Base-by-base conservation (phyloP, 1,140 invertebrate species). In the Phthorimaea operculella region DNA sequence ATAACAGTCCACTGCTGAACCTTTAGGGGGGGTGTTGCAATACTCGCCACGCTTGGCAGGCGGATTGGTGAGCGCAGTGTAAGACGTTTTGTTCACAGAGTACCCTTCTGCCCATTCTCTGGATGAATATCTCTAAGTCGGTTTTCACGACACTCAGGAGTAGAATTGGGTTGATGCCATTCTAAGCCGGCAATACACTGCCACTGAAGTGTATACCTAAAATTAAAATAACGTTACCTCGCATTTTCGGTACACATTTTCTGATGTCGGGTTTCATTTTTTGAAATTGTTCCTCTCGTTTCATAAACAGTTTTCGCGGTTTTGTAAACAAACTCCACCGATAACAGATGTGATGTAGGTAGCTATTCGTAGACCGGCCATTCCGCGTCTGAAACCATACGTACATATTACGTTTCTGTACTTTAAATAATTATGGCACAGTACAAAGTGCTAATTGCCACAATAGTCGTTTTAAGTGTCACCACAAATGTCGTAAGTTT, bases 401-500 rank as follows among this genome's bases (percentile, higher is more conserved):
- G 21, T 28, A 28, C 2, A 28, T 4, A 28, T 28, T 28, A 28
- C n/a, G n/a, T n/a, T n/a, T 53, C 15, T 33, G 33, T 28, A 54
- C 62, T 55, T 28, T 57, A 55, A 59, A 54, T 56, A 52, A 47
- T 47, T 48, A 58, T 58, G 51, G 56, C 44, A 47, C 15, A 48
- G 2, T 21, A 16, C 8, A 53, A 44, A 50, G 16, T 45, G 49
- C 9, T 53, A 12, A 42, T 58, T 11, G 11, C 48, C 16, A 17
- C 42, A 6, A 16, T 58, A 50, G 16, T 53, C 4, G 11, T 54
- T 50, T 39, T 53, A 39, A 53, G 18, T 28, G 39, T 58, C 33
- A 17, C 56, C 28, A 53, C 16, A 17, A 11, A 28, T 36, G 34
- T 45, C 49, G 56, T 58, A 53, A 58, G 56, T 58, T 28, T 2